Evolutionary conservation across 2,797 vertebrate species (phyloP).

Genomic region (Pipistrellus pygmaeus): DNA sequence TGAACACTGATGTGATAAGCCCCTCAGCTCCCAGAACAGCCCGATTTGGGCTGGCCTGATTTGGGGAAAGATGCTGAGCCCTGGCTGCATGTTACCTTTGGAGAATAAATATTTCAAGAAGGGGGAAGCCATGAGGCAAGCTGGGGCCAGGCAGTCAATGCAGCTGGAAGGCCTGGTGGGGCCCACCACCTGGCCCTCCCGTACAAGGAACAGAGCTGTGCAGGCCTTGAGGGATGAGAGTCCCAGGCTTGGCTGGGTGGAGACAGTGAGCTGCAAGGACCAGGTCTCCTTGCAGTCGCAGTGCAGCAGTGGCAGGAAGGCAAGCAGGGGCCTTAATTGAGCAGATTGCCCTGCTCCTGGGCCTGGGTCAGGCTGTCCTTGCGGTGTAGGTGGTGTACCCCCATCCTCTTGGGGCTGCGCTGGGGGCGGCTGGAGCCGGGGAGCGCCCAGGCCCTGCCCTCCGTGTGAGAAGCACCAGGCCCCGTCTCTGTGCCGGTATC

Average conservation of each 20-base stretch:
- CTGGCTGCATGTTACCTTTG: neutral
- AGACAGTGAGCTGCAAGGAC: neutral
- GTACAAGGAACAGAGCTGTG: neutral
- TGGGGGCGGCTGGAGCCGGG: conserved; percentile 88
- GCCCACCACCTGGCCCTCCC: neutral
- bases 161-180: neutral
- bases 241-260: neutral
- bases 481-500: conserved; percentile 54
- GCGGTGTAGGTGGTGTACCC: conserved; percentile 96
- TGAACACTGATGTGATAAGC: conserved; percentile 53
- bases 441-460: conserved; percentile 86
- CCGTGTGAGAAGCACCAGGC: neutral
- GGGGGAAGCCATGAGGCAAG: neutral
- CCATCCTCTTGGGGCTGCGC: conserved; percentile 98
- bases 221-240: neutral
- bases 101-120: conserved; percentile 56
- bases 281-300: neutral
- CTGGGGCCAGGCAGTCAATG: neutral
- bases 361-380: conserved; percentile 98
- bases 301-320: conserved; percentile 48
- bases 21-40: neutral
- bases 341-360: conserved; percentile 97
- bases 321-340: conserved; percentile 89
- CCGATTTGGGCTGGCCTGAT: neutral
- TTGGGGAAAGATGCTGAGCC: neutral